A percentile compares a stretch with the other conserved stretches of the same genome.
Conservation (phyloP, 2,888 invertebrate species). For the Cephus nigrinus region DNA sequence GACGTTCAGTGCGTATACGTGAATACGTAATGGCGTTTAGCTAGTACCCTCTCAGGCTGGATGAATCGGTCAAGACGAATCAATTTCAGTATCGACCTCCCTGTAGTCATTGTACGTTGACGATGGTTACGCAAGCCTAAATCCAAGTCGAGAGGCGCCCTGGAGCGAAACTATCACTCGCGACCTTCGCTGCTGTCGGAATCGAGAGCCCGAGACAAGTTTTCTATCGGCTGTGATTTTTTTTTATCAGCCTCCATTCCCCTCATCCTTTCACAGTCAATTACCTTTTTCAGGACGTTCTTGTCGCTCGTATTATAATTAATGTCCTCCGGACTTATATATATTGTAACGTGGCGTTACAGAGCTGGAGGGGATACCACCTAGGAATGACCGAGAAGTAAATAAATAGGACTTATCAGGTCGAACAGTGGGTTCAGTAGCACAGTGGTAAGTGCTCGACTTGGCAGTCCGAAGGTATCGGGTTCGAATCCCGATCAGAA, state of each 20-base stretch:
- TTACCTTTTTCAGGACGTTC: slow-evolving; percentile 1
- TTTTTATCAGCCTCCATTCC: not conserved
- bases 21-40: not conserved
- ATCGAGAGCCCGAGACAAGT: not conserved
- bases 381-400: no score
- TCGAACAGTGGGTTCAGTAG: no score
- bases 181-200: not conserved
- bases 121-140: not conserved
- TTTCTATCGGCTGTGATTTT: not conserved
- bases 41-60: not conserved
- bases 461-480: no score
- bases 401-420: no score
- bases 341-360: no score
- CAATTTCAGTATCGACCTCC: not conserved
- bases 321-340: not conserved
- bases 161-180: not conserved
- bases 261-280: not conserved
- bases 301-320: slow-evolving; percentile 5
- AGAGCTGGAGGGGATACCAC: no score
- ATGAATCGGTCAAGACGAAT: not conserved
- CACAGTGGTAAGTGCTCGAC: no score
- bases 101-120: not conserved
- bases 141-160: not conserved
- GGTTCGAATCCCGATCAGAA: no score
- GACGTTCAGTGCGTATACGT: not conserved